Percentiles rank a stretch among this genome's conserved stretches.
phyloP scores from a whole-genome alignment of 64 coral and sea anemone species.

The Orbicella faveolata region DNA sequence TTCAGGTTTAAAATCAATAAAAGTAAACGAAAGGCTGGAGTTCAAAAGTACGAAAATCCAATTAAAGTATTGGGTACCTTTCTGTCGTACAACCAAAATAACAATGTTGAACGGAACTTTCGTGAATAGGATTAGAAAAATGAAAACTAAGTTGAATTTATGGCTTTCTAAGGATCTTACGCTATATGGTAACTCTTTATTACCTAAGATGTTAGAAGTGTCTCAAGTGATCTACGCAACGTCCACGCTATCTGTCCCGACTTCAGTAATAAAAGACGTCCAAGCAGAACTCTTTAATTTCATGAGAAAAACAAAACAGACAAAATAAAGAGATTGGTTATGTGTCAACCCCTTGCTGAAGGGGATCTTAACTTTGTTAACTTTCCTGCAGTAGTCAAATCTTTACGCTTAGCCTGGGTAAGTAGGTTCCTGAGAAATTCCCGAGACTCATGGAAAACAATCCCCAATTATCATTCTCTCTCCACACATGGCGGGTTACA shows the following conservation, averaged over 20 bases:
- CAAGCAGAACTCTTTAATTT: background rate
- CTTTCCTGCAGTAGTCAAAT: too few relatives aligned
- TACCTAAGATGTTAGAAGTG: background rate
- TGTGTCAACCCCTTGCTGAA: background rate
- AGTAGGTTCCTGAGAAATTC: too few relatives aligned
- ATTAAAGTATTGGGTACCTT: background rate
- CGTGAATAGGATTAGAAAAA: background rate
- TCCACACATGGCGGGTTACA: too few relatives aligned
- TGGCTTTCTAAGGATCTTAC: background rate
- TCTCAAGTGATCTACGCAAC: background rate
- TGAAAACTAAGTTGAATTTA: too few relatives aligned
- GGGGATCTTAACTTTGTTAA: background rate
- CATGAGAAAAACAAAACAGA: background rate
- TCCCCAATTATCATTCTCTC: too few relatives aligned
- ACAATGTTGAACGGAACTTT: background rate
- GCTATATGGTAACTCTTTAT: background rate
- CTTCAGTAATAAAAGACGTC: background rate
- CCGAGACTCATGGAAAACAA: too few relatives aligned
- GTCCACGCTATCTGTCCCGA: background rate
- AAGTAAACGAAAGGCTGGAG: conserved; percentile 5
- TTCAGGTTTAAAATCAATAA: conserved; percentile 2
- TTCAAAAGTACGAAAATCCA: conserved; percentile 6
- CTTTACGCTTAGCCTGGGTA: too few relatives aligned
- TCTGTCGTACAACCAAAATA: conserved; percentile 3
- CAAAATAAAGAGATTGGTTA: background rate